These are phyloP conservation scores for Watsonalla binaria DNA, from an alignment of 2,888 invertebrate species.

Conservation along the genomic window DNA sequence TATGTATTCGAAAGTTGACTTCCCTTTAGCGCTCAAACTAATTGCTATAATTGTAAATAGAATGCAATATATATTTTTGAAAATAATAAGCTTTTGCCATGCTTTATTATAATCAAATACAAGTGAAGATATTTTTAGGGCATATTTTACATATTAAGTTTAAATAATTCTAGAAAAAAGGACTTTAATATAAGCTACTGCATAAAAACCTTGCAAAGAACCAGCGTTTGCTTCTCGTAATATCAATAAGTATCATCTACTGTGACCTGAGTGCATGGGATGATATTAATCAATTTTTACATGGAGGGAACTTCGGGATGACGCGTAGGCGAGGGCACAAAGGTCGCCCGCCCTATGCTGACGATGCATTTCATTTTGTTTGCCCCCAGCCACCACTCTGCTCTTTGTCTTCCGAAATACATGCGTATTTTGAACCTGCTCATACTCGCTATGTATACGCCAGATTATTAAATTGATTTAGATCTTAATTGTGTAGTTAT, in stretches of 20 bases:
- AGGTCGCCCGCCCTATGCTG: slow-evolving; percentile 57
- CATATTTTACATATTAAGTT: too few relatives aligned
- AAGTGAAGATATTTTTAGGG: too few relatives aligned
- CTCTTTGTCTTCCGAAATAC: slow-evolving; percentile 66
- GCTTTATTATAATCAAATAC: too few relatives aligned
- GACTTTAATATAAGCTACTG: too few relatives aligned
- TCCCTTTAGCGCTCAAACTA: too few relatives aligned
- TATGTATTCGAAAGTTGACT: too few relatives aligned
- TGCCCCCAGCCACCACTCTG: slow-evolving; percentile 52
- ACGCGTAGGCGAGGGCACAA: slow-evolving; percentile 48
- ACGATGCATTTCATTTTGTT: slow-evolving; percentile 71
- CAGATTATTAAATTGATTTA: slow-evolving; percentile 19
- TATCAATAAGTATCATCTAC: slow-evolving; percentile 45
- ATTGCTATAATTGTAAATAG: too few relatives aligned
- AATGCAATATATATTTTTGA: too few relatives aligned
- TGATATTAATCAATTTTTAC: slow-evolving; percentile 72
- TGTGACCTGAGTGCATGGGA: slow-evolving; percentile 48
- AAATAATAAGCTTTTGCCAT: too few relatives aligned
- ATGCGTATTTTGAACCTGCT: slow-evolving; percentile 59
- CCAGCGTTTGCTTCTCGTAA: slow-evolving; percentile 49
- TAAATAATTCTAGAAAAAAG: too few relatives aligned
- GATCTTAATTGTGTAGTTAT: too few relatives aligned
- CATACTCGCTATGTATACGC: slow-evolving; percentile 57
- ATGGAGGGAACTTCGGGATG: slow-evolving; percentile 57
- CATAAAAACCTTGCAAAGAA: slow-evolving; percentile 19